Percentiles rank a stretch among this genome's conserved stretches.
Conservation (phyloP, 2,888 invertebrate species). For the Agriopis marginaria region DNA sequence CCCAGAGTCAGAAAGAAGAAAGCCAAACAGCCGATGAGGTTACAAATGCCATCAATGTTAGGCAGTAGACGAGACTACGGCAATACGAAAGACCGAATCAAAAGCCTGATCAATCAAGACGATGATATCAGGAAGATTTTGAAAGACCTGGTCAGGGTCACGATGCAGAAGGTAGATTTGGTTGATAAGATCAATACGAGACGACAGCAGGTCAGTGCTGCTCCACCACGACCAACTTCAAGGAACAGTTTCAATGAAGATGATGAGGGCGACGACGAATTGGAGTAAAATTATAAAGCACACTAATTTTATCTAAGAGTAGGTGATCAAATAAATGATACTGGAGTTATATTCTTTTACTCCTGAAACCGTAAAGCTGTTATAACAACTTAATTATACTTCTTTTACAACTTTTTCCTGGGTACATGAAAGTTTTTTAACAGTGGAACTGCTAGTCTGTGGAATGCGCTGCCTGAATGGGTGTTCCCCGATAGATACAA, state of each 20-base stretch:
- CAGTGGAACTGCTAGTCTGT: too few relatives aligned
- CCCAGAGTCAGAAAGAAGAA: constrained; percentile 59
- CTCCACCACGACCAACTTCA: background rate
- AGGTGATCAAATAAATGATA: constrained; percentile 27
- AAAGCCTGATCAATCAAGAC: constrained; percentile 71
- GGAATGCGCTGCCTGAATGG: too few relatives aligned
- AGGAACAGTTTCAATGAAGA: constrained; percentile 2
- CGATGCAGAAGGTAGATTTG: constrained; percentile 78
- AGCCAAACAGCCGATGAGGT: constrained; percentile 43
- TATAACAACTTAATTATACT: background rate
- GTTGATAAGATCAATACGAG: constrained; percentile 61
- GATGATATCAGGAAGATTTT: constrained; percentile 78
- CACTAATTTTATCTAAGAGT: background rate
- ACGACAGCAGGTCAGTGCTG: constrained; percentile 22
- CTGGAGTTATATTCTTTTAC: background rate
- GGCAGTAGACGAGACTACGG: constrained; percentile 61
- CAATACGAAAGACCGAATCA: constrained; percentile 72
- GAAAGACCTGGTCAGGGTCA: constrained; percentile 76
- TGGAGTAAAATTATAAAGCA: constrained; percentile 24
- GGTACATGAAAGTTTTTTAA: too few relatives aligned
- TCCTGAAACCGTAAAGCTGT: background rate
- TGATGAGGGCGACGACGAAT: constrained; percentile 39
- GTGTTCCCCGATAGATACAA: too few relatives aligned
- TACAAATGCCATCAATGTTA: constrained; percentile 45
- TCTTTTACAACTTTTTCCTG: too few relatives aligned